phyloP scores from a whole-genome alignment of 2,113 vertebrate genomes.

The Plestiodon gilberti region DNA sequence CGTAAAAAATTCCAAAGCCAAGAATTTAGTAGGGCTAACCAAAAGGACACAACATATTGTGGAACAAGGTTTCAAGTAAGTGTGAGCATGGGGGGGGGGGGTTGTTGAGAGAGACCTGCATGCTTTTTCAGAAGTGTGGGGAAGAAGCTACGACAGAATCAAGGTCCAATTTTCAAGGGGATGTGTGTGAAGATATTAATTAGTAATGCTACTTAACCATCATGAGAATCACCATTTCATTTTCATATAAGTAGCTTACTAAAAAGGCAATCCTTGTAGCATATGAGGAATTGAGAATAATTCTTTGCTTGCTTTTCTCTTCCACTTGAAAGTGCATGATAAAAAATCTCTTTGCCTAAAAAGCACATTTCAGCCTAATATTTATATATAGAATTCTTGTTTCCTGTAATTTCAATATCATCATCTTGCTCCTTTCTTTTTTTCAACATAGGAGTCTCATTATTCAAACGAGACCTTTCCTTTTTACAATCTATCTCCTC shows the following conservation, averaged over 20 bases:
- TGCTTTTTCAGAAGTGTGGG: background rate
- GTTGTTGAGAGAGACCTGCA: background rate
- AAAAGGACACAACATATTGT: too few relatives aligned
- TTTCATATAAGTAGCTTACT: background rate
- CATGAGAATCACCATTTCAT: background rate
- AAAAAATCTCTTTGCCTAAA: slow-evolving; percentile 8
- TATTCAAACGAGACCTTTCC: slow-evolving; percentile 15
- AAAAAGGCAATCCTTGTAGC: background rate
- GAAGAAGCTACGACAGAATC: background rate
- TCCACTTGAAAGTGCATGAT: slow-evolving; percentile 10
- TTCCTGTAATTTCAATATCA: slow-evolving; percentile 10
- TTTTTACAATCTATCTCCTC: slow-evolving; percentile 18
- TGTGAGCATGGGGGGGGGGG: too few relatives aligned
- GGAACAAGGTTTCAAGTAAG: too few relatives aligned
- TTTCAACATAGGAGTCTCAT: slow-evolving; percentile 20
- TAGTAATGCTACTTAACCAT: background rate
- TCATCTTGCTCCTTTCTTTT: slow-evolving; percentile 10
- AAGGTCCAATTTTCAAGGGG: background rate
- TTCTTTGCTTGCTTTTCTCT: background rate
- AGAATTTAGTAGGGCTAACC: too few relatives aligned
- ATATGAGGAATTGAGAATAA: background rate
- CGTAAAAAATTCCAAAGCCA: too few relatives aligned
- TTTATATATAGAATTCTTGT: slow-evolving; percentile 8
- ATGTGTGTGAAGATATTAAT: background rate
- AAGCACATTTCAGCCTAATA: background rate